Base-by-base conservation (phyloP, 2,113 vertebrate genomes). In the Microtus richardsoni region DNA sequence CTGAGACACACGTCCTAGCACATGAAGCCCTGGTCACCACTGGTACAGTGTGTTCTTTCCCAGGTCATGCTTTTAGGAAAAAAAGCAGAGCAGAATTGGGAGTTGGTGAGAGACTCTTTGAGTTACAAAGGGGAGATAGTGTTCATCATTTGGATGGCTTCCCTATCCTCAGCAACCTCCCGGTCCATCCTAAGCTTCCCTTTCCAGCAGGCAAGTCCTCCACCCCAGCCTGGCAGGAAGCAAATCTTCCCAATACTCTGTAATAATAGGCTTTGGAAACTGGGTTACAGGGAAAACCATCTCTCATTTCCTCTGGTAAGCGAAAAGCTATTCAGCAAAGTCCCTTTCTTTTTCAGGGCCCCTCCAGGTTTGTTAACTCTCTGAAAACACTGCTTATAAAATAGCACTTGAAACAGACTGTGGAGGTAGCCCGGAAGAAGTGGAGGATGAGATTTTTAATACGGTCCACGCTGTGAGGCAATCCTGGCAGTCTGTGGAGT, bases 181-280 rank as follows among this genome's bases (percentile, higher is more conserved):
- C 14, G 5, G 19, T 66, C 36, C 30, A 33, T 87, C 64, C 88
- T 36, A 70, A 83, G 79, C 68, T 87, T 24, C 49, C 17, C 36
- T 93, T 83, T 5, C 2, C 28, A 68, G 84, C 33, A 49, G 58
- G n/a, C 28, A 74, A 60, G 24, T 73, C n/a, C 49, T 93, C 73
- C 4, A 22, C 52, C 68, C 70, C 68, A 41, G 85, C 73, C 85
- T 93, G 71, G 92, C 62, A 91, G 93, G 96, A 91, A 82, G 91
- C 88, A 93, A 96, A 94, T 92, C 95, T 95, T 94, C 85, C 92
- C 86, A 73, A 39, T 8, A 28, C 85, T 92, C 62, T 91, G 36
- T 97, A 96, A 98, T 96, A 96, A 96, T 58, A 97, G 95, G 90
- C 78, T 93, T 97, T 94, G 62, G 96, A 97, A 98, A 97, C 93